A percentile compares a stretch with the other conserved stretches of the same genome.
These are phyloP conservation scores for Myxocyprinus asiaticus DNA, from an alignment of 2,113 vertebrate genomes.

Conservation along the genomic window DNA sequence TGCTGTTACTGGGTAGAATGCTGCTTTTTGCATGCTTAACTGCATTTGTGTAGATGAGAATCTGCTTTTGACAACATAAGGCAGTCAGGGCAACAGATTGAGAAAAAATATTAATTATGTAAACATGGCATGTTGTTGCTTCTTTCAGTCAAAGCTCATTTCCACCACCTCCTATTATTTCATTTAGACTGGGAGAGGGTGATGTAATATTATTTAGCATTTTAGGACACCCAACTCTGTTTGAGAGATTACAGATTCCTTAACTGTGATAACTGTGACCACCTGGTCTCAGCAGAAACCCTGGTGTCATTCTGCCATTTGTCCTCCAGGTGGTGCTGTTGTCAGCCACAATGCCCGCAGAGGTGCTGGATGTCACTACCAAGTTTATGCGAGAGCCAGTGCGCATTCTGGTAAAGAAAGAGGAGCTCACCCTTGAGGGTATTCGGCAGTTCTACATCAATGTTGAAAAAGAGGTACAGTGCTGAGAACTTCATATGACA, in stretches of 20 bases:
- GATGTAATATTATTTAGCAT: too few species aligned
- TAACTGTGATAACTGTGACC: too few species aligned
- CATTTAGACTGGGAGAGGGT: too few species aligned
- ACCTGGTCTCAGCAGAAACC: not conserved
- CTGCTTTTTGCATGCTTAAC: too few species aligned
- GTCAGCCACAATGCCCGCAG: slow-evolving; percentile 88
- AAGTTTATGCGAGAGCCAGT: slow-evolving; percentile 91
- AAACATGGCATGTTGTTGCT: too few species aligned
- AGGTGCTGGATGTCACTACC: slow-evolving; percentile 91
- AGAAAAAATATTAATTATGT: not conserved
- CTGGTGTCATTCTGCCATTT: not conserved
- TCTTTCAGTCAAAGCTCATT: too few species aligned
- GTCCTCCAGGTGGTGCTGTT: slow-evolving; percentile 81
- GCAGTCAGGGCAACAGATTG: not conserved
- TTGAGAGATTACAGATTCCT: too few species aligned
- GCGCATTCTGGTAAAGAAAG: slow-evolving; percentile 88
- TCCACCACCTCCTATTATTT: too few species aligned
- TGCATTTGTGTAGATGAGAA: too few species aligned
- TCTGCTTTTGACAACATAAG: not conserved
- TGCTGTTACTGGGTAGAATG: too few species aligned
- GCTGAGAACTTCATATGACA: not conserved
- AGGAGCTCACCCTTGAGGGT: slow-evolving; percentile 89
- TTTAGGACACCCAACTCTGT: too few species aligned
- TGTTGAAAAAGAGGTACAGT: slow-evolving; percentile 17
- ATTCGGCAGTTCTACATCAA: slow-evolving; percentile 33